phyloP scores from a whole-genome alignment of 2,113 vertebrate species.

The Heterochromis multidens region DNA sequence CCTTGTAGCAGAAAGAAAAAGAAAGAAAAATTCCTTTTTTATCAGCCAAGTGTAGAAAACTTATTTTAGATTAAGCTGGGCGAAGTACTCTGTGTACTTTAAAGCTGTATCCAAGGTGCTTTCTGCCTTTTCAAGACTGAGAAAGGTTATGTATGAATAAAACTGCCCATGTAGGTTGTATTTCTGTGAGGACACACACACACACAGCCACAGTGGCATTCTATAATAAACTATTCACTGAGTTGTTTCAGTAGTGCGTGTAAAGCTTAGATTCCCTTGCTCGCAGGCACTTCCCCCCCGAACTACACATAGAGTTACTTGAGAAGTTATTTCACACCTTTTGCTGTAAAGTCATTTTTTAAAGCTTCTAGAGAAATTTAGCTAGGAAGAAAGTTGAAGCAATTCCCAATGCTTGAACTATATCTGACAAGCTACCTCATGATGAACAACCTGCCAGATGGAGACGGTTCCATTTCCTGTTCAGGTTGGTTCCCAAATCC shows the following conservation, averaged over 20 bases:
- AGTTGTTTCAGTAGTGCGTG: not conserved
- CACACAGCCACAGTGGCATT: not conserved
- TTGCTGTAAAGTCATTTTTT: not conserved
- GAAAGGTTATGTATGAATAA: not conserved
- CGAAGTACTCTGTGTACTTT: not conserved
- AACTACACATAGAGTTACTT: not conserved
- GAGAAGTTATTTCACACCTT: not conserved
- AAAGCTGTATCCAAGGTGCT: not conserved
- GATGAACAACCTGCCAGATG: conserved; percentile 32
- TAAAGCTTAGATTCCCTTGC: not conserved
- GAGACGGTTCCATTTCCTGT: conserved; percentile 25
- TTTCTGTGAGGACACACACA: not conserved
- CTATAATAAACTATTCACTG: not conserved
- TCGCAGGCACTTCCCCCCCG: not conserved
- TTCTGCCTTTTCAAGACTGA: not conserved
- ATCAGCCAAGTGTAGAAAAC: not conserved
- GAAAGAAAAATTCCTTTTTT: not conserved
- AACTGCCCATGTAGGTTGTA: not conserved
- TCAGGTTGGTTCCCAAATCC: conserved; percentile 17
- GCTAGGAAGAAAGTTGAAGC: not conserved
- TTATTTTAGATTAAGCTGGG: not conserved
- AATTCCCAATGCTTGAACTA: conserved; percentile 13
- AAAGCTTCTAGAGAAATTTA: not conserved
- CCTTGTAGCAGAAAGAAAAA: not conserved
- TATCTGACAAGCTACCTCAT: not conserved